Evolutionary conservation across 2,888 invertebrate species (phyloP), one percentile per base, ranked within the genome.

Genomic region (Pachydiplax longipennis): DNA sequence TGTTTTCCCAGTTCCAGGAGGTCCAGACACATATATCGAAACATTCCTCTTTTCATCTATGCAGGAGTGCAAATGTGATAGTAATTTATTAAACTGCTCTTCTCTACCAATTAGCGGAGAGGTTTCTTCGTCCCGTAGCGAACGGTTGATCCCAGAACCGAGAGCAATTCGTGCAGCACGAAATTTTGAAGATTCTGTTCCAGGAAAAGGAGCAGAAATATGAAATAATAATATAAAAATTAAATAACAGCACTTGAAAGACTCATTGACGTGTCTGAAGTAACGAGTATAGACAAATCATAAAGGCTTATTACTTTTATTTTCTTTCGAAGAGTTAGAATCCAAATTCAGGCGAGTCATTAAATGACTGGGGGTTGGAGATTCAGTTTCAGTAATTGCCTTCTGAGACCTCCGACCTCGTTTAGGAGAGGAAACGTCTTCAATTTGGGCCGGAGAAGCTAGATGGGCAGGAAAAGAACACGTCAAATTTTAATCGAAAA

Each of bases 1-100:
- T 0, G 99, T 99, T 95, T 99, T 99, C 0, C 99, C 99, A 0
- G 99, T 99, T 8, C 99, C 99, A 0, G 99, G 99, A 40, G 98
- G 98, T 0, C 99, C 99, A 73, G 99, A 99, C 80, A 99, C 96
- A 93, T 99, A 99, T 90, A 99, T 93, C 31, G 98, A 98, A 0
- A 97, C 97, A 0, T 98, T 97, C 58, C 95, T 95, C 92, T 95
- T 94, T 1, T 95, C 94, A 4, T 95, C 93, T 91, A 98, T 93
- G 93, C 97, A 96, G 15, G 95, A 94, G 22, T 94, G 93, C 90
- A 99, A 95, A 94, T 98, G 98, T 4, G 94, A 94, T 40, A 95
- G 94, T 31, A 99, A 94, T 92, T 96, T 95, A 5, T 95, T 93
- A 13, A 97, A 95, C 94, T 99, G 98, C 65, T 95, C 94, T 93